phyloP scores from a whole-genome alignment of 2,797 vertebrate species.

The Danio tinwini region DNA sequence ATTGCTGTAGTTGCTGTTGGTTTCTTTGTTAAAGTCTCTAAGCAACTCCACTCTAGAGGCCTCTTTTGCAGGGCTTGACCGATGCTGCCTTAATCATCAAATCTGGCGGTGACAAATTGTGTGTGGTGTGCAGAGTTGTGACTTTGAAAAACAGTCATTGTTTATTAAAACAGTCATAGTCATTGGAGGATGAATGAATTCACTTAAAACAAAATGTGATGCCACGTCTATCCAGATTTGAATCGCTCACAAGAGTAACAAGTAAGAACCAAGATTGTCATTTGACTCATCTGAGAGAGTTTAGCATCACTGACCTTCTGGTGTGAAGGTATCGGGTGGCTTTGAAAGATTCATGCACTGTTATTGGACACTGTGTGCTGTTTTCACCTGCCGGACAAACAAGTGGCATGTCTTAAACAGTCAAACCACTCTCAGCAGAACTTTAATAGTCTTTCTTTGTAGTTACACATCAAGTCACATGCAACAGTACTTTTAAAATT shows the following conservation, averaged over 20 bases:
- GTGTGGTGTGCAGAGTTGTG: not conserved
- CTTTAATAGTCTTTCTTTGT: not conserved
- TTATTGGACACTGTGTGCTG: constrained; percentile 58
- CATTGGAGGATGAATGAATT: not conserved
- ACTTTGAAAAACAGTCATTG: not conserved
- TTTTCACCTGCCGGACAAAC: constrained; percentile 48
- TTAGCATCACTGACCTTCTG: constrained; percentile 32
- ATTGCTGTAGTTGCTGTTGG: constrained; percentile 58
- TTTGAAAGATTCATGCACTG: constrained; percentile 75
- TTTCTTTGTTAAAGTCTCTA: constrained; percentile 61
- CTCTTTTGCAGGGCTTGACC: constrained; percentile 16
- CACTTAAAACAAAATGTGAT: not conserved
- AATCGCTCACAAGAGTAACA: constrained; percentile 38
- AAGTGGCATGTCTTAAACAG: not conserved
- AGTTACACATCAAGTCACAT: not conserved
- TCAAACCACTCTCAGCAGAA: constrained; percentile 3
- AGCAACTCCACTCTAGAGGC: constrained; percentile 61
- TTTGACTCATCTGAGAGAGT: constrained; percentile 41
- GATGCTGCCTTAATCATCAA: constrained; percentile 6
- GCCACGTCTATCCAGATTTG: not conserved
- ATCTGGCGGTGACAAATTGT: constrained; percentile 4
- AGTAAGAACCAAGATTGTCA: constrained; percentile 29
- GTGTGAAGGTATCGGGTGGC: constrained; percentile 66
- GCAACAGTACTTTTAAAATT: not conserved
- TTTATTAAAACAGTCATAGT: too few relatives aligned